Base-by-base conservation (phyloP, 2,113 vertebrate species). In the Istiophorus platypterus region DNA sequence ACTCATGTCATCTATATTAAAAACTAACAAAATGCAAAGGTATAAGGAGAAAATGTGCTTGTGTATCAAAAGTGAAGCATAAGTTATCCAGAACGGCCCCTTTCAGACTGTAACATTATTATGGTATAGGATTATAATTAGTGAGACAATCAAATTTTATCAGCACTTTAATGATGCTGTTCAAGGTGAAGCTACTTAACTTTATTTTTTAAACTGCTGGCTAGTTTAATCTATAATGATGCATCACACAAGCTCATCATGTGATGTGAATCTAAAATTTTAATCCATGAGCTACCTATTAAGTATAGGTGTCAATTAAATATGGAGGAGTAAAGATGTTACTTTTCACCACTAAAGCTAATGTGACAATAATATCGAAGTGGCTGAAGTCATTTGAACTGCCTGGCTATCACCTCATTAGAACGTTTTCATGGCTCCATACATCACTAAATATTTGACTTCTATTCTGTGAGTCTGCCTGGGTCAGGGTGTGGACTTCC, bases 401-500 rank as follows among this genome's bases (percentile, higher is more conserved):
- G 13, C n/a, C 31, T 24, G n/a, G 3, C 15, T n/a, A 14, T 64
- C 17, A 14, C 56, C 6, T 13, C 5, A 27, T 56, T 56, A 72
- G 34, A 49, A 37, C 57, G 7, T 57, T 75, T 17, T 27, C 54
- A 6, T 14, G 37, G 24, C 63, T 69, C 26, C 31, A 34, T 34
- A 34, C 31, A 34, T 26, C 27, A 63, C 6, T 82, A 58, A 57
- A 67, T 37, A 29, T 5, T 54, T 45, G 37, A 72, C 62, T 54
- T 64, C 11, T 69, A 45, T 69, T 54, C 26, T 37, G 6, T 66
- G 52, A 72, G 39, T 75, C 74, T 74, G 12, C 47, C 24, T n/a
- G 5, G 22, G 57, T 67, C 39, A 54, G 13, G 51, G 11, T 37
- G 5, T 63, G 72, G 72, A 73, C 42, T 76, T 69, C 37, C 72